phyloP scores from a whole-genome alignment of 2,113 vertebrate genomes.

The Corythornis madagascariensis region DNA sequence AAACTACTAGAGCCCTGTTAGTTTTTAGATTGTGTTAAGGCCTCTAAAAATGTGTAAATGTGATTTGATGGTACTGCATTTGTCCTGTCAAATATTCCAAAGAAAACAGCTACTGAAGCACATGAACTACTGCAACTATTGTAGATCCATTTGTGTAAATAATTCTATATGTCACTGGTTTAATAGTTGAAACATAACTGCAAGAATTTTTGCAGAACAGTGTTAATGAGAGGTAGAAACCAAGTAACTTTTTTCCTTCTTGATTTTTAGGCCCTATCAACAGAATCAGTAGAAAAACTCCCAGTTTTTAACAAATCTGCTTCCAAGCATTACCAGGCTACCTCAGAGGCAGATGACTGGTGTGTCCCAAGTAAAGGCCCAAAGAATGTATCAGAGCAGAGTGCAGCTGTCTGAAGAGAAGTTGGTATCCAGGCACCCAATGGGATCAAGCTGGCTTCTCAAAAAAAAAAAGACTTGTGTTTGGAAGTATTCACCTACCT shows the following conservation, averaged over 20 bases:
- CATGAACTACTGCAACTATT: not conserved
- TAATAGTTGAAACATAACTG: not conserved
- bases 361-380: conserved; percentile 92
- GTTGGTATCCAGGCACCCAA: not conserved
- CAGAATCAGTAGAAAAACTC: conserved; percentile 93
- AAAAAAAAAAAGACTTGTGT: not conserved
- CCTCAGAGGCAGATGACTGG: conserved; percentile 92
- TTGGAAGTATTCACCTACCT: conserved; percentile 26
- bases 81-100: not conserved
- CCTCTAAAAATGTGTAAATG: not conserved
- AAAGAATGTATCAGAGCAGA: conserved; percentile 83
- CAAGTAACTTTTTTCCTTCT: not conserved
- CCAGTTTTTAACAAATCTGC: conserved; percentile 97
- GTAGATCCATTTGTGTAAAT: not conserved
- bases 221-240: not conserved
- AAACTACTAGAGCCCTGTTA: not conserved
- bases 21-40: not conserved
- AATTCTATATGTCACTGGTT: not conserved
- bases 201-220: not conserved
- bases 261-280: conserved; percentile 86
- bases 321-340: conserved; percentile 89
- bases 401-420: conserved; percentile 68
- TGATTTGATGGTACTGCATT: not conserved
- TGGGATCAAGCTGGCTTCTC: conserved; percentile 70
- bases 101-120: not conserved